These are phyloP conservation scores for Amitus sp. DNA, from an alignment of 2,888 invertebrate species.

Conservation along the genomic window DNA sequence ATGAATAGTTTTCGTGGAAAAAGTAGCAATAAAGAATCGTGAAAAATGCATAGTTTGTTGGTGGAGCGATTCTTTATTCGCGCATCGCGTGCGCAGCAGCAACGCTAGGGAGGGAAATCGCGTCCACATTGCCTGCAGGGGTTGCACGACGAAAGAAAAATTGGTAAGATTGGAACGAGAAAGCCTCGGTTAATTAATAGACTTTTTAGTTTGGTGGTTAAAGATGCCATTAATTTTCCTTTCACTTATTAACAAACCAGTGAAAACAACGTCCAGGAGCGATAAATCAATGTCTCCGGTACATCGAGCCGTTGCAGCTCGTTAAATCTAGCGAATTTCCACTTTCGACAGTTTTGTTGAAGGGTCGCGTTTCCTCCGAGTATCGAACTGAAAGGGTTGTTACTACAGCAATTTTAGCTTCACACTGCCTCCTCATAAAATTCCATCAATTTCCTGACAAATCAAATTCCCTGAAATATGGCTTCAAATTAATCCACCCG, in stretches of 20 bases:
- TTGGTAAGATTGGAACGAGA: constrained; percentile 12
- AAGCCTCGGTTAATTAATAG: constrained; percentile 52
- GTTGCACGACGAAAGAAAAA: constrained; percentile 19
- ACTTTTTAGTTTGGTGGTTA: constrained; percentile 54
- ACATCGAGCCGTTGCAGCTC: neutral
- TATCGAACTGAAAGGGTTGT: constrained; percentile 40
- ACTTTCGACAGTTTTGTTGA: constrained; percentile 33
- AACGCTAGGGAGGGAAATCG: constrained; percentile 20
- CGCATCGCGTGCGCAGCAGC: constrained; percentile 28
- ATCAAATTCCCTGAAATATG: constrained; percentile 44
- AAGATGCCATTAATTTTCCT: constrained; percentile 52
- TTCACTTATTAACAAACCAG: constrained; percentile 48
- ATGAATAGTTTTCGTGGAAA: too few species aligned
- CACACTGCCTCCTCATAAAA: constrained; percentile 38
- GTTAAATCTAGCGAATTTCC: neutral
- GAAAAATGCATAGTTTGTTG: constrained; percentile 54
- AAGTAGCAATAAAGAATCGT: too few species aligned
- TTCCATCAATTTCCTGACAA: constrained; percentile 48
- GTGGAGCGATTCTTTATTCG: constrained; percentile 50
- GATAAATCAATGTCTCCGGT: constrained; percentile 46
- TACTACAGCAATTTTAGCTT: constrained; percentile 2
- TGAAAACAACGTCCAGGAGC: constrained; percentile 45
- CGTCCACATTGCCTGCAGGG: constrained; percentile 5
- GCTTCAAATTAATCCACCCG: constrained; percentile 51
- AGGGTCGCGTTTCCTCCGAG: constrained; percentile 48